Conservation (phyloP, 1,140 invertebrate genomes). For the Drosophila jambulina region DNA sequence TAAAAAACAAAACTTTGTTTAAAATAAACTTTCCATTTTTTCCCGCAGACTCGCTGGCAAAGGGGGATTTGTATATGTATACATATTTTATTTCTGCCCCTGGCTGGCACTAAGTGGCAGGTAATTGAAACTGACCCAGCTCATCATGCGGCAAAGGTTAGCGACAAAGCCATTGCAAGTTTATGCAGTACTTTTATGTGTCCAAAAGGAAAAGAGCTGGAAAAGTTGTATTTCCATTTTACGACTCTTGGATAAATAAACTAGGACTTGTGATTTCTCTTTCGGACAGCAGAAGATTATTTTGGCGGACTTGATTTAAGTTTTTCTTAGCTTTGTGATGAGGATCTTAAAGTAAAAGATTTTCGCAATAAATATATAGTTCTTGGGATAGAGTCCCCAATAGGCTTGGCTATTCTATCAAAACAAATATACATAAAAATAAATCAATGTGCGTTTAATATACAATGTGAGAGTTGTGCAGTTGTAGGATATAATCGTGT, state of each 20-base stretch:
- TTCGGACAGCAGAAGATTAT: neutral
- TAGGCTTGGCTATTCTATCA: neutral
- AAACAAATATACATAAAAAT: neutral
- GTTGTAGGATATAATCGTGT: slow-evolving; percentile 52
- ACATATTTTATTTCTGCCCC: slow-evolving; percentile 32
- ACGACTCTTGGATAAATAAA: neutral
- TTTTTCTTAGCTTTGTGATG: too few species aligned
- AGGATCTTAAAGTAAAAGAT: neutral
- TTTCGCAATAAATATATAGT: neutral
- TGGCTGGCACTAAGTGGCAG: slow-evolving; percentile 48
- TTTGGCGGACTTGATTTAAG: neutral
- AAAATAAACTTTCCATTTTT: slow-evolving; percentile 52
- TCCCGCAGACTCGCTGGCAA: slow-evolving; percentile 2
- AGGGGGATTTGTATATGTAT: slow-evolving; percentile 16
- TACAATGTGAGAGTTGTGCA: slow-evolving; percentile 63
- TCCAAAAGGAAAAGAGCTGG: neutral
- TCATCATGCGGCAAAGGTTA: slow-evolving; percentile 49
- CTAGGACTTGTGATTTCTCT: neutral
- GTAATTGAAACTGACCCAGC: slow-evolving; percentile 62
- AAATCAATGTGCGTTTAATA: slow-evolving; percentile 43
- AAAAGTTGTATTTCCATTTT: neutral
- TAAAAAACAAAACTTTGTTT: slow-evolving; percentile 72
- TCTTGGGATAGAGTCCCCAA: neutral
- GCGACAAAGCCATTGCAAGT: slow-evolving; percentile 23
- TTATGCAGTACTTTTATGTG: slow-evolving; percentile 37